A percentile compares a stretch with the other conserved stretches of the same genome.
These are phyloP conservation scores for Anadara kagoshimensis DNA, from an alignment of 1,140 invertebrate genomes.

Conservation along the genomic window DNA sequence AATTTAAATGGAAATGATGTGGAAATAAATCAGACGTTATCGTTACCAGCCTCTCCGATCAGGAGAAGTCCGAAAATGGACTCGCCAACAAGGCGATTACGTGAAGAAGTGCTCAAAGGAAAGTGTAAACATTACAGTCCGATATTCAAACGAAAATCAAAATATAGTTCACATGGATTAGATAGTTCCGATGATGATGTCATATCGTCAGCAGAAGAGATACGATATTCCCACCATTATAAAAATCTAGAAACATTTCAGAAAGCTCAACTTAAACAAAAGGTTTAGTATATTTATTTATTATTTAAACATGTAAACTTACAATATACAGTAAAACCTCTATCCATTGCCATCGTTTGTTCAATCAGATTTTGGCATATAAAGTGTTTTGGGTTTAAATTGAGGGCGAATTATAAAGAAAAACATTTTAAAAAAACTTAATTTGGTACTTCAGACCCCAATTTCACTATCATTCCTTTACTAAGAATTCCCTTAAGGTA, in stretches of 20 bases:
- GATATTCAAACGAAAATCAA: conserved; percentile 58
- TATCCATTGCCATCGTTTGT: too few species aligned
- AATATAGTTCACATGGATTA: conserved; percentile 70
- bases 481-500: too few species aligned
- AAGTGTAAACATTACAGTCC: conserved; percentile 66
- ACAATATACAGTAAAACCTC: too few species aligned
- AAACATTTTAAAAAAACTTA: too few species aligned
- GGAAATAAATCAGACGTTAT: conserved; percentile 64
- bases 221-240: conserved; percentile 81
- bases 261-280: conserved; percentile 93
- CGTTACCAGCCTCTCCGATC: conserved; percentile 66
- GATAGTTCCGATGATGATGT: conserved; percentile 93
- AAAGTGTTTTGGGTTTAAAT: too few species aligned
- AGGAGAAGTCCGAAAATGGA: conserved; percentile 48
- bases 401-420: too few species aligned
- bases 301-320: too few species aligned
- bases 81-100: conserved; percentile 49
- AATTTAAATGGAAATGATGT: too few species aligned
- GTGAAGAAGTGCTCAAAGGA: conserved; percentile 57
- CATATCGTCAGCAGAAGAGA: conserved; percentile 76
- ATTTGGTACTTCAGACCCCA: too few species aligned
- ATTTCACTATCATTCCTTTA: too few species aligned
- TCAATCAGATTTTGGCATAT: too few species aligned
- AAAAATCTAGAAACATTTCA: conserved; percentile 94
- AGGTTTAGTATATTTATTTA: too few species aligned